phyloP scores from a whole-genome alignment of 2,797 vertebrate genomes.

The Pangasius krempfi region DNA sequence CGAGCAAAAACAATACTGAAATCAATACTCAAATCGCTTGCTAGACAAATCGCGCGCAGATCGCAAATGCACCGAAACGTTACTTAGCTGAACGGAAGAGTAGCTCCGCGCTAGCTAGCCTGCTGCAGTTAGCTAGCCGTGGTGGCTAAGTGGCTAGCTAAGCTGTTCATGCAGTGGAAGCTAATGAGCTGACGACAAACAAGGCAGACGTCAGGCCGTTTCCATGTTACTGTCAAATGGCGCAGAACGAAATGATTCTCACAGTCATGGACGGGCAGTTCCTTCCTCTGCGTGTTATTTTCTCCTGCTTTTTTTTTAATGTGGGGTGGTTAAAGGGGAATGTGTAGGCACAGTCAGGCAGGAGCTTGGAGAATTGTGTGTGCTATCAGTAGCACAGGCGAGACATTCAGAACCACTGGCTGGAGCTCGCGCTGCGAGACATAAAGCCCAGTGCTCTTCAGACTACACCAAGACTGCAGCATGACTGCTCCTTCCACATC shows the following conservation, averaged over 20 bases:
- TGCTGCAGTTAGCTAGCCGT: conserved; percentile 57
- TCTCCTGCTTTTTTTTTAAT: background rate
- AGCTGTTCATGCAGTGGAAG: conserved; percentile 51
- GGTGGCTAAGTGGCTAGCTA: conserved; percentile 35
- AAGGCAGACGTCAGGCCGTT: conserved; percentile 40
- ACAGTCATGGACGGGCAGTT: background rate
- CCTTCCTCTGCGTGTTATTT: background rate
- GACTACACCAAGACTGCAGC: too few species aligned
- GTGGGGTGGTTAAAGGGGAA: background rate
- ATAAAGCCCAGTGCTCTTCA: background rate
- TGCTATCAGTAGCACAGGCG: background rate
- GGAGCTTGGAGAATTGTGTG: background rate
- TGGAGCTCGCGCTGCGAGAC: background rate
- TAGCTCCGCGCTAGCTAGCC: conserved; percentile 29
- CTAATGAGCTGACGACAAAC: conserved; percentile 52
- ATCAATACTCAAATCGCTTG: background rate
- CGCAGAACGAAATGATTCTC: background rate
- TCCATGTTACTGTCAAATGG: conserved; percentile 47
- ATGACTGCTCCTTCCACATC: background rate
- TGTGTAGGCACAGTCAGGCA: background rate
- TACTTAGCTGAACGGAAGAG: conserved; percentile 40
- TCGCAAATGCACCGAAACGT: conserved; percentile 25
- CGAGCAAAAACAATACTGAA: background rate
- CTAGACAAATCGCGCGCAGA: conserved; percentile 5
- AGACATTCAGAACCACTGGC: background rate